A percentile compares a stretch with the other conserved stretches of the same genome.
Conservation (phyloP, 2,797 vertebrate species). For the Diglossa cyanea region DNA sequence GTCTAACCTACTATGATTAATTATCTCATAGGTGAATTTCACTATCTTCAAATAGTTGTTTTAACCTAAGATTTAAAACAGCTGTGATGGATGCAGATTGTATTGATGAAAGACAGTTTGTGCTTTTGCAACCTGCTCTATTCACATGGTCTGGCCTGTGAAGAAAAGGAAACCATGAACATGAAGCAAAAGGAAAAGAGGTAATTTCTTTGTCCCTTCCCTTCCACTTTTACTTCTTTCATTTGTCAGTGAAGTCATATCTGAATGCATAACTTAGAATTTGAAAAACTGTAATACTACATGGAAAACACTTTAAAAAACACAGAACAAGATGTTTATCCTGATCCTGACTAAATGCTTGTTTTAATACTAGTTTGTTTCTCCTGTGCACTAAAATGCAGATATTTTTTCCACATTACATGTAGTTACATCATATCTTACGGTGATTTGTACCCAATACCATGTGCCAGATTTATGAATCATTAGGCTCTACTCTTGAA, state of each 20-base stretch:
- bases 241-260: background rate
- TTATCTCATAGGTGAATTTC: background rate
- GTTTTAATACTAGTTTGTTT: background rate
- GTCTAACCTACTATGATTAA: background rate
- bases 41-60: background rate
- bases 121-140: background rate
- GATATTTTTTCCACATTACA: background rate
- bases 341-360: background rate
- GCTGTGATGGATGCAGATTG: background rate
- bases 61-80: background rate
- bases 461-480: background rate
- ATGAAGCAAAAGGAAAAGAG: background rate
- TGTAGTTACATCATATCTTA: background rate
- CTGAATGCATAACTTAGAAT: background rate
- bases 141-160: background rate
- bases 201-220: background rate
- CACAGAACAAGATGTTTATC: background rate
- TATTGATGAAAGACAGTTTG: background rate
- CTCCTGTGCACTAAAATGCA: background rate
- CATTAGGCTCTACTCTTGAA: background rate
- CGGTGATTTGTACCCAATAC: background rate
- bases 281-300: background rate
- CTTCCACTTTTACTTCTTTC: background rate
- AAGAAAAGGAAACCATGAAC: background rate
- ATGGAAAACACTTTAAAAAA: background rate